Percentiles rank a stretch among this genome's conserved stretches.
phyloP scores from a whole-genome alignment of 2,888 invertebrate species.

The Drosophila neoperkinsi region DNA sequence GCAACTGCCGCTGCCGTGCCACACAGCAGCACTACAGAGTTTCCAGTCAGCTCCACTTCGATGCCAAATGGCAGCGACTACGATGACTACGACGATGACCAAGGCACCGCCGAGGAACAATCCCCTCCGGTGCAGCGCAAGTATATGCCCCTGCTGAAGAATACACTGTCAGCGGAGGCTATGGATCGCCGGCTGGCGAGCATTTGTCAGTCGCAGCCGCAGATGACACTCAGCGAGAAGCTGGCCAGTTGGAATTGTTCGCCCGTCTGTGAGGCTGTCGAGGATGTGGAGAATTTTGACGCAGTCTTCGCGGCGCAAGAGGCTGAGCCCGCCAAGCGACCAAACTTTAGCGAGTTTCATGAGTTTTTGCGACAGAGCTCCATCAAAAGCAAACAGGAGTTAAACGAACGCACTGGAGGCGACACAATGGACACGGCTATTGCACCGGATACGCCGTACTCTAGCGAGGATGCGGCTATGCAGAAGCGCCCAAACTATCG shows the following conservation, averaged over 20 bases:
- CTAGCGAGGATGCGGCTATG: slow-evolving; percentile 35
- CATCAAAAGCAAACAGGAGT: slow-evolving; percentile 4
- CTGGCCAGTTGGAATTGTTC: slow-evolving; percentile 77
- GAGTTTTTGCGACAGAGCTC: slow-evolving; percentile 37
- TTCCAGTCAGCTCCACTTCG: slow-evolving; percentile 83
- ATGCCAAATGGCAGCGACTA: slow-evolving; percentile 73
- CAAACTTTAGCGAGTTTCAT: slow-evolving; percentile 57
- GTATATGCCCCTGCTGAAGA: slow-evolving; percentile 75
- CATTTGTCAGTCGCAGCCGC: slow-evolving; percentile 76
- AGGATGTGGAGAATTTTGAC: slow-evolving; percentile 82
- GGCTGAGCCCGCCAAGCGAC: slow-evolving; percentile 32
- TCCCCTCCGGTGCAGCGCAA: slow-evolving; percentile 61
- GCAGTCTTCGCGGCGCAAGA: slow-evolving; percentile 73
- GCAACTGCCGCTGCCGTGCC: slow-evolving; percentile 16
- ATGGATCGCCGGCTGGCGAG: slow-evolving; percentile 80
- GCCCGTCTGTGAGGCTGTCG: slow-evolving; percentile 79
- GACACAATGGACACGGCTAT: slow-evolving; percentile 7
- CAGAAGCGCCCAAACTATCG: slow-evolving; percentile 43
- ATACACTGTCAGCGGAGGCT: slow-evolving; percentile 78
- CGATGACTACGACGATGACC: slow-evolving; percentile 68
- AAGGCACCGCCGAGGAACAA: slow-evolving; percentile 49
- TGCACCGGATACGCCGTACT: slow-evolving; percentile 29
- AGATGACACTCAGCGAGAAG: slow-evolving; percentile 81
- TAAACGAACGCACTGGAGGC: slow-evolving; percentile 4
- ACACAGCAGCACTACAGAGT: slow-evolving; percentile 83